Percentiles rank a stretch among this genome's conserved stretches.
phyloP scores from a whole-genome alignment of 2,113 vertebrate genomes.

The Haplotaxodon microlepis region DNA sequence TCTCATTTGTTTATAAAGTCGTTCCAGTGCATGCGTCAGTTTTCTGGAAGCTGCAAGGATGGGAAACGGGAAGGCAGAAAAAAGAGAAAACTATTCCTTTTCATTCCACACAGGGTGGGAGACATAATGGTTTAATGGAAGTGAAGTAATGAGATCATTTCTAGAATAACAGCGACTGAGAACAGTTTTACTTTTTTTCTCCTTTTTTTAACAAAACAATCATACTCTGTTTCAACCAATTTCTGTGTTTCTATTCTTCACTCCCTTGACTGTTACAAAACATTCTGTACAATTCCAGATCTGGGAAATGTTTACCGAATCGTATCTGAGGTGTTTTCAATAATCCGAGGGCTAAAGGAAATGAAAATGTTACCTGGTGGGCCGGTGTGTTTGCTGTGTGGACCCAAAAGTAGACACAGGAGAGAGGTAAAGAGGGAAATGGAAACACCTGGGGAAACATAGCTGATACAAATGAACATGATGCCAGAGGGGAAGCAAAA shows the following conservation, averaged over 20 bases:
- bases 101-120: background rate
- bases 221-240: background rate
- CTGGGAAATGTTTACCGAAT: background rate
- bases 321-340: background rate
- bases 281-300: background rate
- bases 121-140: background rate
- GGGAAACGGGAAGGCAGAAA: background rate
- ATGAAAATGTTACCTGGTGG: background rate
- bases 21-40: background rate
- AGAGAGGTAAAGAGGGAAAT: background rate
- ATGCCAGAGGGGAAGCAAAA: background rate
- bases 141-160: background rate
- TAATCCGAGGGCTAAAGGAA: background rate
- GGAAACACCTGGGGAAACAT: background rate
- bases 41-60: background rate
- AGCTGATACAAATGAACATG: background rate
- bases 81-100: background rate
- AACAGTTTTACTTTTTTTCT: background rate
- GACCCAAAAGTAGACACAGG: background rate
- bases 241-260: background rate
- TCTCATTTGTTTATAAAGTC: background rate
- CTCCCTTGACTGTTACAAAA: background rate
- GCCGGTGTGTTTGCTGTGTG: background rate
- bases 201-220: background rate
- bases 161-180: background rate